Percentiles rank a stretch among this genome's conserved stretches.
phyloP scores from a whole-genome alignment of 2,113 vertebrate genomes.

The Ophthalmolycus amberensis region DNA sequence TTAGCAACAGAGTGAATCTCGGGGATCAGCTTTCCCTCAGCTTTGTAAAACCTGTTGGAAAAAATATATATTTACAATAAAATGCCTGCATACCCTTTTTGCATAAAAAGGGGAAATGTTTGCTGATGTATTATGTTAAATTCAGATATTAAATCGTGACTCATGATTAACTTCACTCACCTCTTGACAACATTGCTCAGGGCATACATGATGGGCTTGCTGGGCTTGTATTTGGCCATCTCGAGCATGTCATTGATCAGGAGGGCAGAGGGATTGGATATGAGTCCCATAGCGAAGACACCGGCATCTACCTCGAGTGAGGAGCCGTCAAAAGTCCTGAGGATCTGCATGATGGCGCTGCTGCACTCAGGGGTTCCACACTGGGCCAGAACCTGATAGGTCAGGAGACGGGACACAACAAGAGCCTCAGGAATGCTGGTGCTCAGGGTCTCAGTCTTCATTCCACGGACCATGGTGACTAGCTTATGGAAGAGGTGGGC shows the following conservation, averaged over 20 bases:
- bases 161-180: constrained; percentile 78
- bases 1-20: constrained; percentile 87
- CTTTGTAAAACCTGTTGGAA: constrained; percentile 84
- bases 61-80: background rate
- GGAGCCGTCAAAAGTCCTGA: constrained; percentile 80
- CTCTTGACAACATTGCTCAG: constrained; percentile 89
- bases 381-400: constrained; percentile 90
- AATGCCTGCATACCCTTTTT: background rate
- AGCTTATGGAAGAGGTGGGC: constrained; percentile 88
- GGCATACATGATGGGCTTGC: constrained; percentile 90
- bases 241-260: constrained; percentile 88
- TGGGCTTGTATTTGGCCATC: constrained; percentile 88
- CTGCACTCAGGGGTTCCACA: constrained; percentile 93
- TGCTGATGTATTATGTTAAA: background rate
- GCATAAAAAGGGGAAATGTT: background rate
- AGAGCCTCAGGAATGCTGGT: constrained; percentile 71
- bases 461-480: constrained; percentile 87
- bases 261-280: constrained; percentile 87
- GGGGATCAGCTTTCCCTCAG: constrained; percentile 76
- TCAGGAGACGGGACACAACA: constrained; percentile 82
- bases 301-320: constrained; percentile 84
- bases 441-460: constrained; percentile 82
- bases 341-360: constrained; percentile 87
- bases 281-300: constrained; percentile 88
- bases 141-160: too few species aligned